phyloP scores from a whole-genome alignment of 2,797 vertebrate species.

The Gymnodraco acuticeps region DNA sequence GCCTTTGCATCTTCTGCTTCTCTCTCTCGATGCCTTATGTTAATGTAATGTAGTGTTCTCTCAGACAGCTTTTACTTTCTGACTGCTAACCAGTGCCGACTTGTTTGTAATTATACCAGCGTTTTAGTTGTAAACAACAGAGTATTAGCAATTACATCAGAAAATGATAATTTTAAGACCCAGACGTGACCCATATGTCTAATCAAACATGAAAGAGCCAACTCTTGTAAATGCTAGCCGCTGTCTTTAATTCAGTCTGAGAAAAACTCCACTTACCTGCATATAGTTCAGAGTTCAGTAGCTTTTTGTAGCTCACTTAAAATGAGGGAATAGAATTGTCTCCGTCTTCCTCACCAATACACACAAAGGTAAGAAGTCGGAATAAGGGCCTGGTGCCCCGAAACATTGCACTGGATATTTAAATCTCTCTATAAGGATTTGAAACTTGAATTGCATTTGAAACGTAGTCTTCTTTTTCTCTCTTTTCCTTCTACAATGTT shows the following conservation, averaged over 20 bases:
- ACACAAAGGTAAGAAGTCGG: too few species aligned
- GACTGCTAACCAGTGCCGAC: not conserved
- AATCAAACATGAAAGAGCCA: slow-evolving; percentile 9
- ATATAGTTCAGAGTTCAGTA: not conserved
- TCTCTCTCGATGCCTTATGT: not conserved
- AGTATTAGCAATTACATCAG: not conserved
- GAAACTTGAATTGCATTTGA: too few species aligned
- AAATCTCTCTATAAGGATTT: too few species aligned
- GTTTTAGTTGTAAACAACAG: not conserved
- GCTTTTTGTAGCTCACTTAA: slow-evolving; percentile 1
- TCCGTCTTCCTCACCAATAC: not conserved
- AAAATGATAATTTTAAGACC: not conserved
- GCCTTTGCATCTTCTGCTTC: not conserved
- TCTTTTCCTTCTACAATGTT: too few species aligned
- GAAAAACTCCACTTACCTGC: not conserved
- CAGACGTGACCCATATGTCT: not conserved
- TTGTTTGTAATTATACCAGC: not conserved
- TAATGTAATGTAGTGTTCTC: not conserved
- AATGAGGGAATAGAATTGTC: not conserved
- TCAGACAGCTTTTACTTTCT: not conserved
- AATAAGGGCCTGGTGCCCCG: too few species aligned
- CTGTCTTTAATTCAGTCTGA: not conserved
- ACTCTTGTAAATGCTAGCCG: not conserved
- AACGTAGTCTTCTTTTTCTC: not conserved
- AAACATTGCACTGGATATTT: too few species aligned